These are phyloP conservation scores for Dicaeum eximium DNA, from an alignment of 2,113 vertebrate genomes.

Conservation along the genomic window DNA sequence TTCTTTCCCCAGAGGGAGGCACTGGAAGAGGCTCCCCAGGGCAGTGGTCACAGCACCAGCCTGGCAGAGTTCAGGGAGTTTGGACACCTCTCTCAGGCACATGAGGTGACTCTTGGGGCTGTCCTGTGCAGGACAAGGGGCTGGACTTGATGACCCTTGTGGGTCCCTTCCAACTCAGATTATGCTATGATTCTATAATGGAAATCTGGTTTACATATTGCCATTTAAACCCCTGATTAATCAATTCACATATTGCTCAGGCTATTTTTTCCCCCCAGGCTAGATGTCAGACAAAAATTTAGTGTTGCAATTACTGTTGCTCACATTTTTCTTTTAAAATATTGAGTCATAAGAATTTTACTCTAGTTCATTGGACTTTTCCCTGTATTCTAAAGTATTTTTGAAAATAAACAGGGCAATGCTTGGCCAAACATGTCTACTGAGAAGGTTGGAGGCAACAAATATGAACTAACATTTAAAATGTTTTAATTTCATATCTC, in stretches of 20 bases:
- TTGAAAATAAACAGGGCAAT: background rate
- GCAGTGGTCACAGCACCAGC: background rate
- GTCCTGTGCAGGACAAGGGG: background rate
- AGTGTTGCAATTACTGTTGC: background rate
- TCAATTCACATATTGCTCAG: background rate
- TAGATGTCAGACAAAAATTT: background rate
- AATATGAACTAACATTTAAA: background rate
- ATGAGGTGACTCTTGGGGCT: too few relatives aligned
- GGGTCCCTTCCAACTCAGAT: background rate
- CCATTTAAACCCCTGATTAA: background rate
- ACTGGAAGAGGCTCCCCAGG: background rate
- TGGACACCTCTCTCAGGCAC: background rate
- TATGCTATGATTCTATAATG: too few relatives aligned
- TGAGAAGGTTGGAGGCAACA: background rate
- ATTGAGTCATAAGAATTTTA: background rate
- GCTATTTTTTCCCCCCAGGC: rapidly evolving
- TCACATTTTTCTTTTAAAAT: background rate
- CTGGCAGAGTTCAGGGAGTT: background rate
- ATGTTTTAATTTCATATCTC: background rate
- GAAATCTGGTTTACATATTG: background rate
- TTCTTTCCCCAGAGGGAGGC: background rate
- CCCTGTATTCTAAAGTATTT: background rate
- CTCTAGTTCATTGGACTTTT: background rate
- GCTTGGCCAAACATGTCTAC: background rate
- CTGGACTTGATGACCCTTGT: background rate